Base-by-base conservation (phyloP, 2,797 vertebrate genomes). In the Artibeus lituratus region DNA sequence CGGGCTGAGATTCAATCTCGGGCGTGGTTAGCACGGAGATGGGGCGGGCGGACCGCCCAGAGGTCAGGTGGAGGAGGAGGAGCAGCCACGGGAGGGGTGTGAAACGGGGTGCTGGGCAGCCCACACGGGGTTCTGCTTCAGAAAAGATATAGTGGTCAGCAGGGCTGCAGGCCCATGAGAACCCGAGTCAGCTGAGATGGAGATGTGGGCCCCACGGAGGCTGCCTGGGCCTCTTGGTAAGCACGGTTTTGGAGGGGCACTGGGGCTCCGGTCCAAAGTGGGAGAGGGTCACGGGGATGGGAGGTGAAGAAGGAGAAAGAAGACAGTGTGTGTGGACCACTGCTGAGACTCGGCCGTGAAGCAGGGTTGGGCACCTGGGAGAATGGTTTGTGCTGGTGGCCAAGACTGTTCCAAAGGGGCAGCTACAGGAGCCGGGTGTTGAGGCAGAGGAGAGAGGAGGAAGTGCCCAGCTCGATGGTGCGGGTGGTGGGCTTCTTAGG, bases 81-180 rank as follows among this genome's bases (percentile, higher is more conserved):
- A 37, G 55, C 1, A 1, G 69, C 47, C 7, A 15, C 39, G 24
- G 35, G 7, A 4, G 3, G 16, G n/a, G 15, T 18, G 18, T n/a
- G n/a, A 32, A 12, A 67, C 32, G 22, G 24, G 39, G 49, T 49
- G 18, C 76, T 39, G 19, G 62, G 24, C 49, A 47, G 15, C 12
- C 0, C 2, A 16, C 44, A 11, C 0, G 0, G 4, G n/a, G 21
- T 29, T 29, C 18, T 0, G 4, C 69, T 9, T 49, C 35, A 49
- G 59, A 4, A 8, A 47, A 35, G 57, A 16, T 42, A 35, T 8
- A 2, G 3, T 26, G 57, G 87, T 24, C 19, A 18, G 1, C 14
- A 3, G 29, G 44, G 73, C 47, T 19, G n/a, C 65, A 12, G 59
- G 69, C 69, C 11, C 7, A 15, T 0, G 42, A 44, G 57, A 59